A percentile compares a stretch with the other conserved stretches of the same genome.
These are phyloP conservation scores for Idris sp. DNA, from an alignment of 1,140 invertebrate species.

Conservation along the genomic window DNA sequence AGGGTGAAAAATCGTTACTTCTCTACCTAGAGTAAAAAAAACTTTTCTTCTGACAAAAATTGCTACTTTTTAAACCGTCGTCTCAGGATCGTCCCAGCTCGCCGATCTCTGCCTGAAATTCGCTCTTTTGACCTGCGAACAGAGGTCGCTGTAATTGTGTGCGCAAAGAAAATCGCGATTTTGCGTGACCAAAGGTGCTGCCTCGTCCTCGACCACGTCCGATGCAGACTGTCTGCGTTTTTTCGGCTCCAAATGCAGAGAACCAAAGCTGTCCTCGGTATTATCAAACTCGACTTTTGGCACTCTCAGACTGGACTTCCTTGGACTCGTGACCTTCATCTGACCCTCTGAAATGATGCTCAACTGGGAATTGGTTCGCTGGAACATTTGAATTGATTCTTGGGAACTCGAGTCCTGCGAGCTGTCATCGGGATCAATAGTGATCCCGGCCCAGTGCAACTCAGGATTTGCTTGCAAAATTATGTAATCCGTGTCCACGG, in stretches of 20 bases:
- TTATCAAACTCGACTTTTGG: no score
- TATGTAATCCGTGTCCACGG: conserved; percentile 79
- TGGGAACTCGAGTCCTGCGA: conserved; percentile 67
- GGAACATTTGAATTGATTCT: conserved; percentile 70
- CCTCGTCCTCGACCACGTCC: conserved; percentile 80
- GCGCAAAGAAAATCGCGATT: conserved; percentile 57
- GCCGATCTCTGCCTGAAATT: conserved; percentile 65
- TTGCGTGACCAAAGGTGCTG: conserved; percentile 82
- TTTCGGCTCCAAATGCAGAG: conserved; percentile 1
- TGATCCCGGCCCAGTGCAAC: conserved; percentile 78
- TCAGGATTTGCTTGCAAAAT: conserved; percentile 79
- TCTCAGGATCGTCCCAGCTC: conserved; percentile 74
- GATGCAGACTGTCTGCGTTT: conserved; percentile 67
- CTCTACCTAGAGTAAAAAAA: no score
- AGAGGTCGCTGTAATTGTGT: conserved; percentile 61
- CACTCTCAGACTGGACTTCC: conserved; percentile 21
- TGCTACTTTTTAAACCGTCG: conserved; percentile 75
- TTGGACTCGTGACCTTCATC: conserved; percentile 38
- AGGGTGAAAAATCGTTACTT: not conserved
- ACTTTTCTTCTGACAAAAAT: not conserved
- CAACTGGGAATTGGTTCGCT: conserved; percentile 73
- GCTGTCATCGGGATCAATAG: conserved; percentile 63
- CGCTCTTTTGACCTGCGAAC: conserved; percentile 36
- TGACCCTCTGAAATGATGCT: conserved; percentile 68
- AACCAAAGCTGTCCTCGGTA: not conserved